Conservation (phyloP, 2,797 vertebrate species). For the Neopelma chrysocephalum region DNA sequence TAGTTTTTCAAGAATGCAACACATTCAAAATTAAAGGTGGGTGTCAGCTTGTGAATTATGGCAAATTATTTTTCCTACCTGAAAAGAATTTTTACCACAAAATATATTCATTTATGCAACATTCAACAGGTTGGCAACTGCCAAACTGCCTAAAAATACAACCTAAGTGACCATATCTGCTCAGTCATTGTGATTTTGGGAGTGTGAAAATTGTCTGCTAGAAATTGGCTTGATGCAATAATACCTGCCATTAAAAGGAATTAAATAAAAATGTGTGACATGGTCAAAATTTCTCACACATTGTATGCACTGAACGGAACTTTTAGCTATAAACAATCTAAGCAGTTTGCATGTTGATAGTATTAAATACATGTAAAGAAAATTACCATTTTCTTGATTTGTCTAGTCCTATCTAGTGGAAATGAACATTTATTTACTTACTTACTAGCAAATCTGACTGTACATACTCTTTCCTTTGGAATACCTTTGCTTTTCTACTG, state of each 20-base stretch:
- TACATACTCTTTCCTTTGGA: background rate
- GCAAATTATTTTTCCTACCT: background rate
- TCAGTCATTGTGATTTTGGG: background rate
- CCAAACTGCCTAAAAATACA: background rate
- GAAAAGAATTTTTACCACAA: background rate
- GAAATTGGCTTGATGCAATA: background rate
- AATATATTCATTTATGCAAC: background rate
- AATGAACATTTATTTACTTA: background rate
- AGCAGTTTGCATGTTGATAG: background rate
- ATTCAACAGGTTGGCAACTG: background rate
- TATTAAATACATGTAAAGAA: background rate
- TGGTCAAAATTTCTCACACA: background rate
- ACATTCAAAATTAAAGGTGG: background rate
- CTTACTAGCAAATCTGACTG: background rate
- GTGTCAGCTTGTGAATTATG: background rate
- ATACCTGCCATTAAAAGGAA: background rate
- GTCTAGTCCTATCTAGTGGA: background rate
- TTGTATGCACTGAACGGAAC: background rate
- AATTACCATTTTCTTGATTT: background rate
- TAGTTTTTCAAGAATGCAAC: background rate
- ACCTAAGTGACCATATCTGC: background rate
- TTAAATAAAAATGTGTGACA: background rate
- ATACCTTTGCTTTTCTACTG: background rate
- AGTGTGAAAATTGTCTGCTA: background rate
- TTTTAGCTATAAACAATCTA: background rate